Base-by-base conservation (phyloP, 2,888 invertebrate species). In the Cotesia congregata region DNA sequence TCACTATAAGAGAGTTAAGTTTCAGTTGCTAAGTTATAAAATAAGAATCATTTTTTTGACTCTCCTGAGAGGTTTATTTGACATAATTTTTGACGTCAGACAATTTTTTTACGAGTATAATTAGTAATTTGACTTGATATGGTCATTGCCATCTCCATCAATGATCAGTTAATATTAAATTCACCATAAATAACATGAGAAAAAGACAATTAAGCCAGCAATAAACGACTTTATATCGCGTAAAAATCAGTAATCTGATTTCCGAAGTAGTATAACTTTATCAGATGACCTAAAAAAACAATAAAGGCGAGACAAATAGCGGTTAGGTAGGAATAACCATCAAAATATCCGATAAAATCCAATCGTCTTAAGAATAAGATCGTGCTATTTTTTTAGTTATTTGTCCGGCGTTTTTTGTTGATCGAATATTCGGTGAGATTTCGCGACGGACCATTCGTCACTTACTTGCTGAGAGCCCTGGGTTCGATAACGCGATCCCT, bases 391-490 rank as follows among this genome's bases (percentile, higher is more conserved):
- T 38, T 38, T 38, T 38, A 12, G 20, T 20, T n/a, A 38, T 30
- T 84, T 83, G 85, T 87, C 85, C 12, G 12, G 9, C 12, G 12
- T 50, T 50, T 50, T 50, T 50, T 50, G 50, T 50, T 50, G 50
- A 12, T 50, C 50, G 84, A 86, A 85, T 88, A 85, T 86, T 85
- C 84, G 82, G 77, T 78, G 75, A 67, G 75, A 73, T 68, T 50
- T 12, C 1, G 50, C 12, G 72, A 71, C 85, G 85, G 83, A 85
- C 86, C 88, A 89, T 89, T 88, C 89, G 89, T 89, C 88, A 89
- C 88, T 87, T 85, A 86, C 85, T 87, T 84, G 88, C 85, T 86
- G 88, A 88, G 86, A 88, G 87, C 86, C 84, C 86, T 83, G 79
- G 83, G 83, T 83, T 85, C 86, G 88, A 88, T 89, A 88, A 89